A percentile compares a stretch with the other conserved stretches of the same genome.
Evolutionary conservation across 2,113 vertebrate species (phyloP).

Genomic region (Carollia perspicillata): DNA sequence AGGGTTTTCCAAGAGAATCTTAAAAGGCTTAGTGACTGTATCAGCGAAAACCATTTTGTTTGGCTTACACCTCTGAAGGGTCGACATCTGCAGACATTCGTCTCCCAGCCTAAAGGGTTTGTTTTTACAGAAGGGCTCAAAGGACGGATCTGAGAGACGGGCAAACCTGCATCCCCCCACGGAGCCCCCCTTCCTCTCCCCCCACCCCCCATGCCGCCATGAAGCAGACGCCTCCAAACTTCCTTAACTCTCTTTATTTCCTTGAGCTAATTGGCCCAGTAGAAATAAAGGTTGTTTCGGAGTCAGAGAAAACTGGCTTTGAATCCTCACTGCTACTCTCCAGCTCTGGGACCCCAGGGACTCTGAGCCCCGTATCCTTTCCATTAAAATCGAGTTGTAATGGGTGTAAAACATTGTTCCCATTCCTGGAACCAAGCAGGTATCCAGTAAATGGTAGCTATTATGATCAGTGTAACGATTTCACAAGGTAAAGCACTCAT

Average conservation of each 20-base stretch:
- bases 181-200: background rate
- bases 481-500: background rate
- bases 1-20: slow-evolving; percentile 13
- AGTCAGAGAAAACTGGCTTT: background rate
- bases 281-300: background rate
- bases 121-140: slow-evolving; percentile 10
- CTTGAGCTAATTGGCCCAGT: background rate
- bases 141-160: background rate
- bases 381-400: slow-evolving; percentile 11
- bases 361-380: background rate
- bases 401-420: slow-evolving; percentile 7
- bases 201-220: too few relatives aligned
- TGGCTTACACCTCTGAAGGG: background rate
- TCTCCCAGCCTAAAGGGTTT: background rate
- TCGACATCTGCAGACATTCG: background rate
- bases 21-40: background rate
- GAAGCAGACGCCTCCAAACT: background rate
- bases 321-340: background rate
- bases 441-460: background rate
- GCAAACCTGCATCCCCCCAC: background rate
- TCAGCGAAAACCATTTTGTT: background rate
- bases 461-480: background rate
- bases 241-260: background rate
- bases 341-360: background rate
- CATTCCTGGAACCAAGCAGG: slow-evolving; percentile 36